phyloP scores from a whole-genome alignment of 2,888 invertebrate genomes.

The Zootermopsis nevadensis region DNA sequence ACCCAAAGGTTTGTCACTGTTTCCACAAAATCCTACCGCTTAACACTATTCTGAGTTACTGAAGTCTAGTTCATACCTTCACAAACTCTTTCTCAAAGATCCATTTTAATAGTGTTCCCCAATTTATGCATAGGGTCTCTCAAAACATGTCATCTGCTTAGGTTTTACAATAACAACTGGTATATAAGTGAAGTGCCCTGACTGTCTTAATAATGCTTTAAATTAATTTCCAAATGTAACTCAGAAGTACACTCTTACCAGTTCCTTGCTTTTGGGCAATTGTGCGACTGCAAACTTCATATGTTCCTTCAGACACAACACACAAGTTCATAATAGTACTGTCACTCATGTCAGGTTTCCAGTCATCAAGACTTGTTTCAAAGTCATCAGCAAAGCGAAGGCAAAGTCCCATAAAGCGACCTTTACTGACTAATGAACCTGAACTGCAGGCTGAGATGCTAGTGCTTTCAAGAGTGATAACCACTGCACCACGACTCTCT shows the following conservation, averaged over 20 bases:
- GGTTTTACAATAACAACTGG: no score
- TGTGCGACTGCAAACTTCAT: slow-evolving; percentile 95
- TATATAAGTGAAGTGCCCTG: no score
- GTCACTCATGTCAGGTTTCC: slow-evolving; percentile 91
- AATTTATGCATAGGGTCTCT: no score
- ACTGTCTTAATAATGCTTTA: no score
- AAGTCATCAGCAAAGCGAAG: slow-evolving; percentile 97
- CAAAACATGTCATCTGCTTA: no score
- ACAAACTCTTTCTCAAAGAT: no score
- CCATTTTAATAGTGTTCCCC: no score
- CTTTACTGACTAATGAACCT: slow-evolving; percentile 95
- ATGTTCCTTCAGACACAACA: slow-evolving; percentile 98
- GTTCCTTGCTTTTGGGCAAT: slow-evolving; percentile 83
- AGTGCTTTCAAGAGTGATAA: slow-evolving; percentile 96
- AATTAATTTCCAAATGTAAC: no score
- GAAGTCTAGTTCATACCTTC: no score
- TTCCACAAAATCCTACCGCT: no score
- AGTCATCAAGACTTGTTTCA: slow-evolving; percentile 95
- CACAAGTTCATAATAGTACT: slow-evolving; percentile 88
- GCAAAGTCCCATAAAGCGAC: slow-evolving; percentile 86
- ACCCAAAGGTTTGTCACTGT: no score
- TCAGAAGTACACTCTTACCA: slow-evolving; percentile 57
- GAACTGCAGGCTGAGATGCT: slow-evolving; percentile 94
- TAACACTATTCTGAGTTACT: no score
- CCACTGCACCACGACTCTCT: slow-evolving; percentile 90